phyloP scores from a whole-genome alignment of 2,113 vertebrate genomes.

The Tor tambroides region DNA sequence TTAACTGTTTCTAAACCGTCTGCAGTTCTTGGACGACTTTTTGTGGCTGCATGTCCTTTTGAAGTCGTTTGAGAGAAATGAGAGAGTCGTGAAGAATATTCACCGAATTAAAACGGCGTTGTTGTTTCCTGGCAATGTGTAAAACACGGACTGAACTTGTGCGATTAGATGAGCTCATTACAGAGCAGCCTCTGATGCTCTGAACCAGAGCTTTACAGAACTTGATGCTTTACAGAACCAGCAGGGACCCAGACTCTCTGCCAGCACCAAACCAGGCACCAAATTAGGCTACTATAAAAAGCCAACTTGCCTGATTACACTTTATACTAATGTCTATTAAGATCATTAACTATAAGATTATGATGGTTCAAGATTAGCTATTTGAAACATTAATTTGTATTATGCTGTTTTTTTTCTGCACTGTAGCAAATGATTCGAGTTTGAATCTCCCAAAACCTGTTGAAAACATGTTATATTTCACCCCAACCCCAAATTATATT shows the following conservation, averaged over 20 bases:
- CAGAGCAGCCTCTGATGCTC: neutral
- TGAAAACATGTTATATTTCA: neutral
- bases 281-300: neutral
- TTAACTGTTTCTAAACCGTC: neutral
- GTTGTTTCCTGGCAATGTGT: slow-evolving; percentile 16
- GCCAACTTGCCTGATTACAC: neutral
- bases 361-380: neutral
- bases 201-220: neutral
- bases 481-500: neutral
- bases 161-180: neutral
- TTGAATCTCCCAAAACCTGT: neutral
- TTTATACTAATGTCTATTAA: neutral
- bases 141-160: slow-evolving; percentile 21
- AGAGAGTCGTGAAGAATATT: slow-evolving; percentile 1
- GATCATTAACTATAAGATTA: neutral
- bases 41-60: neutral
- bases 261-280: neutral
- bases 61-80: neutral
- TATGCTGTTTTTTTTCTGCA: neutral
- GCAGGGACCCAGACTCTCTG: neutral
- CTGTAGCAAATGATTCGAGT: neutral
- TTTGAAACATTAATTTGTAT: neutral
- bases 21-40: neutral
- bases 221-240: neutral
- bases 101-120: neutral